A percentile compares a stretch with the other conserved stretches of the same genome.
These are phyloP conservation scores for Drosophila meridiana DNA, from an alignment of 2,888 invertebrate species.

Conservation along the genomic window DNA sequence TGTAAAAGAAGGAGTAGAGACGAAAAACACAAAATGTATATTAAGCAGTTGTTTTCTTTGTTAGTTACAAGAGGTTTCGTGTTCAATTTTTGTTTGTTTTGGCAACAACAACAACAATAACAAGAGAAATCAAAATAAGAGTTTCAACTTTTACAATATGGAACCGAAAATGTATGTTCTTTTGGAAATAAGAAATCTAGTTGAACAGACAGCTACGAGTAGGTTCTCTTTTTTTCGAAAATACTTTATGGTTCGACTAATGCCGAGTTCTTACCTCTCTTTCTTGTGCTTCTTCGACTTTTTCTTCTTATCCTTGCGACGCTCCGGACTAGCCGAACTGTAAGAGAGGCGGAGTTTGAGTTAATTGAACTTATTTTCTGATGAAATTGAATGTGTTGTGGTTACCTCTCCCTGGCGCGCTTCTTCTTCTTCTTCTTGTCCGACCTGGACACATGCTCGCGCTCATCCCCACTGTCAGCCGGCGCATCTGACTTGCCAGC, in stretches of 20 bases:
- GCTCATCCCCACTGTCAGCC: conserved; percentile 81
- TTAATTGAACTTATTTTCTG: background rate
- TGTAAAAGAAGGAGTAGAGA: conserved; percentile 84
- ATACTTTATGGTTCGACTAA: conserved; percentile 6
- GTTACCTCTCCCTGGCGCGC: conserved; percentile 86
- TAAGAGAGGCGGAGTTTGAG: conserved; percentile 4
- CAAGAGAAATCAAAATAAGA: conserved; percentile 19
- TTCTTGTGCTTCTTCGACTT: conserved; percentile 91
- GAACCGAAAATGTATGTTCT: conserved; percentile 15
- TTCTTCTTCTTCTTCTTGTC: conserved; percentile 90
- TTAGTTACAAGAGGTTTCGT: conserved; percentile 65
- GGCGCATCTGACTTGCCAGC: conserved; percentile 81
- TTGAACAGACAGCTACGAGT: conserved; percentile 56
- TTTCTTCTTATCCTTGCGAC: conserved; percentile 91
- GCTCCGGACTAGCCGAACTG: conserved; percentile 90
- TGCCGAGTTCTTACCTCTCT: conserved; percentile 87
- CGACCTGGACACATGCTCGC: conserved; percentile 82
- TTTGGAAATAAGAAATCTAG: conserved; percentile 48
- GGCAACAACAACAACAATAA: conserved; percentile 22
- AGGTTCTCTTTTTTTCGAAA: background rate
- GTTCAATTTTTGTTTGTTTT: conserved; percentile 30
- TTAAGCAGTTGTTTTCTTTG: conserved; percentile 80
- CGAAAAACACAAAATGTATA: conserved; percentile 82
- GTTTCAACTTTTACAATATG: conserved; percentile 21
- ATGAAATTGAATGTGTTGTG: background rate